These are phyloP conservation scores for Rhyzopertha dominica DNA, from an alignment of 1,140 invertebrate genomes.

Conservation along the genomic window DNA sequence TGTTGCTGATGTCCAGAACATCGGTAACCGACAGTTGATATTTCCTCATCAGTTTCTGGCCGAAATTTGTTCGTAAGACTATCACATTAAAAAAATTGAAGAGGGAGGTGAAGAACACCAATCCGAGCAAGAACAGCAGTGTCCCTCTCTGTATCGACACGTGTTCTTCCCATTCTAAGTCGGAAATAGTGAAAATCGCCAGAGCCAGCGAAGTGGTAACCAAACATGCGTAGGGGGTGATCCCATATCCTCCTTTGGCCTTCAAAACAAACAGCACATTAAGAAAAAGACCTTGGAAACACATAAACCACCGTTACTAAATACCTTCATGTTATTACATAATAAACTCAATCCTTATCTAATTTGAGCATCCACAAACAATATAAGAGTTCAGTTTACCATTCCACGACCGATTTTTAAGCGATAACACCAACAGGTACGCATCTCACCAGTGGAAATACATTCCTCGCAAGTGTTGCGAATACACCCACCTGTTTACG, in stretches of 20 bases:
- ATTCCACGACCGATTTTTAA: too few species aligned
- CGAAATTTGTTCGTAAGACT: slow-evolving; percentile 52
- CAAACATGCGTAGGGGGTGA: slow-evolving; percentile 20
- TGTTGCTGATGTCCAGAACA: slow-evolving; percentile 64
- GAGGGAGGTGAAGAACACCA: slow-evolving; percentile 58
- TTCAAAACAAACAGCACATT: slow-evolving; percentile 21
- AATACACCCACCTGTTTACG: too few species aligned
- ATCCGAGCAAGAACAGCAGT: slow-evolving; percentile 53
- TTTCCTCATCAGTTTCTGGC: slow-evolving; percentile 52
- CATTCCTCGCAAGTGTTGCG: too few species aligned
- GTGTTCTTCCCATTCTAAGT: slow-evolving; percentile 38
- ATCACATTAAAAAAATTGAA: slow-evolving; percentile 57
- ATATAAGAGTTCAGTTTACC: too few species aligned
- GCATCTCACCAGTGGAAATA: too few species aligned
- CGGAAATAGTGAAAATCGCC: slow-evolving; percentile 25
- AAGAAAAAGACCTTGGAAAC: too few species aligned
- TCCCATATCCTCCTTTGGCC: slow-evolving; percentile 22
- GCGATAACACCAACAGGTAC: too few species aligned
- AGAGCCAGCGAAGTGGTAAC: slow-evolving; percentile 21
- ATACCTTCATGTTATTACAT: too few species aligned
- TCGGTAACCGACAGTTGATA: slow-evolving; percentile 58
- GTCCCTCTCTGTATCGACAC: slow-evolving; percentile 54
- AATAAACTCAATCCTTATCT: too few species aligned
- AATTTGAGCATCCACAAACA: too few species aligned
- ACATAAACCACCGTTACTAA: too few species aligned